These are phyloP conservation scores for Zaprionus kolodkinae DNA, from an alignment of 1,140 invertebrate genomes.

Conservation along the genomic window DNA sequence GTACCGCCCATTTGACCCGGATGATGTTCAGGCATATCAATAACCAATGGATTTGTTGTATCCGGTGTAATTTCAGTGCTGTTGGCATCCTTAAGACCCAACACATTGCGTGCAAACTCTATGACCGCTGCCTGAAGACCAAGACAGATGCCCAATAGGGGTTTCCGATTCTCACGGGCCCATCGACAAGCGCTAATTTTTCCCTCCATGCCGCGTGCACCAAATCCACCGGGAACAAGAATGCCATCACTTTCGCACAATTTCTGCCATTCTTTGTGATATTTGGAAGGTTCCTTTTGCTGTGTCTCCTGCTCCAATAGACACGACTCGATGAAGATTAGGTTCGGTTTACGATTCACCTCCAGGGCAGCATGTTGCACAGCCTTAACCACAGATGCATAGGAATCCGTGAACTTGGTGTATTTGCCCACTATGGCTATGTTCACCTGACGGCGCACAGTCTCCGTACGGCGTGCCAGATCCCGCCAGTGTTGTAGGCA, in stretches of 20 bases:
- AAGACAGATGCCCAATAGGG: constrained; percentile 98
- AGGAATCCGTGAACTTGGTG: constrained; percentile 97
- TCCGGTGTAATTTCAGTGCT: constrained; percentile 93
- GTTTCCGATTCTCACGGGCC: constrained; percentile 95
- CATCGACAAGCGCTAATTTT: constrained; percentile 97
- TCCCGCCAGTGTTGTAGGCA: constrained; percentile 96
- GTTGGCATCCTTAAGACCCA: constrained; percentile 92
- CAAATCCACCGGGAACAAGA: constrained; percentile 98
- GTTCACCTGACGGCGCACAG: constrained; percentile 90
- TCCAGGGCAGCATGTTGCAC: constrained; percentile 95
- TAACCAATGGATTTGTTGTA: constrained; percentile 92
- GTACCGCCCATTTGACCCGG: constrained; percentile 97
- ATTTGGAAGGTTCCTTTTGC: constrained; percentile 90
- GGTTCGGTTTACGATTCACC: constrained; percentile 92
- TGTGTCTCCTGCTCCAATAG: constrained; percentile 92
- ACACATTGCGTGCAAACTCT: constrained; percentile 96
- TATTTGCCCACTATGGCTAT: constrained; percentile 99
- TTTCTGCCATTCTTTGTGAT: constrained; percentile 97
- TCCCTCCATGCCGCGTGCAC: constrained; percentile 97
- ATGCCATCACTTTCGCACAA: constrained; percentile 96
- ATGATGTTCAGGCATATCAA: constrained; percentile 99
- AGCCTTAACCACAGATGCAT: constrained; percentile 98
- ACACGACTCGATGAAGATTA: constrained; percentile 96
- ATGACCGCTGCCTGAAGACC: constrained; percentile 98
- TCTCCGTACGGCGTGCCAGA: constrained; percentile 93